These are phyloP conservation scores for Leptopterna dolabrata DNA, from an alignment of 2,888 invertebrate genomes.

Conservation along the genomic window DNA sequence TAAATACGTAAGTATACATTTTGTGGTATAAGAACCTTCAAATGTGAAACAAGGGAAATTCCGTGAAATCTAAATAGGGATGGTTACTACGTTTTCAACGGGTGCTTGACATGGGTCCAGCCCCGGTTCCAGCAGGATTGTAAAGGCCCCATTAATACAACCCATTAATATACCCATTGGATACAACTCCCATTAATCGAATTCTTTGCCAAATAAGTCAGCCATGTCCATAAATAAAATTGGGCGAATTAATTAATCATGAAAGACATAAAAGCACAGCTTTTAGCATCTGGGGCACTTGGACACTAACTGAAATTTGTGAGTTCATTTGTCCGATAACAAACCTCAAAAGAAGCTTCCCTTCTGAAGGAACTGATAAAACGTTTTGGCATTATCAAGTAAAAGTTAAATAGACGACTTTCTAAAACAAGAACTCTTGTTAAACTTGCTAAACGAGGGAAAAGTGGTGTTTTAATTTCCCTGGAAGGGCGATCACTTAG, in stretches of 20 bases:
- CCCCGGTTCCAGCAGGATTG: too few species aligned
- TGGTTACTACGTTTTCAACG: too few species aligned
- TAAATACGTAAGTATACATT: too few species aligned
- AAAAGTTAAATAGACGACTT: constrained; percentile 9
- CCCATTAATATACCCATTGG: too few species aligned
- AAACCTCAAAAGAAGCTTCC: not conserved
- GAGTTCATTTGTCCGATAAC: constrained; percentile 24
- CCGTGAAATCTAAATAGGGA: too few species aligned
- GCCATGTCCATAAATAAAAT: too few species aligned
- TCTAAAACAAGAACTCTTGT: constrained; percentile 38
- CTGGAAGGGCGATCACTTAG: constrained; percentile 44
- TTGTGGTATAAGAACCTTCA: too few species aligned
- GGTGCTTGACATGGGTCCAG: too few species aligned
- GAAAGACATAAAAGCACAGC: not conserved
- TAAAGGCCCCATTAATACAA: too few species aligned
- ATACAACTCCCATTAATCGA: too few species aligned
- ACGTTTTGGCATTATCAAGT: constrained; percentile 43
- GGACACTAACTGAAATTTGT: not conserved
- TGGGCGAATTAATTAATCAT: not conserved
- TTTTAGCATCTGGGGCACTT: not conserved
- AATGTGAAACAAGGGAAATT: too few species aligned
- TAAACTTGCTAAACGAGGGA: constrained; percentile 44
- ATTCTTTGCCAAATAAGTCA: too few species aligned
- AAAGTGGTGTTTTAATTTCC: constrained; percentile 54
- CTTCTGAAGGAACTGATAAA: constrained; percentile 19